Evolutionary conservation across 2,113 vertebrate species (phyloP), one percentile per base, ranked within the genome.

Genomic region (Callipepla californica): DNA sequence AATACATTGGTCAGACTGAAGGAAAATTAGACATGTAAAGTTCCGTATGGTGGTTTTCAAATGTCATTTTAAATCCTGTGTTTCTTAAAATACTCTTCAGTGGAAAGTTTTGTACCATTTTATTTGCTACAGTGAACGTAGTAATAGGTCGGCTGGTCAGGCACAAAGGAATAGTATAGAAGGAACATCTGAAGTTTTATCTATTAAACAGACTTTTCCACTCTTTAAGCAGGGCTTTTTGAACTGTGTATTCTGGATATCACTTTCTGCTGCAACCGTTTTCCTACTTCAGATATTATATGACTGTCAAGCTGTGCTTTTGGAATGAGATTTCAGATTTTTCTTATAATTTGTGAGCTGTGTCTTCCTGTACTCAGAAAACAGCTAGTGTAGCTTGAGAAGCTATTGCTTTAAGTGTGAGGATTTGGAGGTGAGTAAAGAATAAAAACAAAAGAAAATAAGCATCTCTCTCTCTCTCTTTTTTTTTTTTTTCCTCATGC

Each of bases 121-220:
- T 67, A 61, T 85, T 92, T 85, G 32, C 36, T 45, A 55, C 5
- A 25, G 40, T 45, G 34, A 58, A 68, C 12, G 12, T 78, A 81
- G 47, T 63, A 65, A 34, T 42, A 32, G 36, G 5, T 5, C 51
- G 26, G 16, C 38, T 62, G 50, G 19, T 78, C 59, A 85, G 89
- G 26, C 9, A 2, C 53, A 72, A 72, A 67, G 57, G 66, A 32
- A 40, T 61, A 53, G 19, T 78, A 47, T 38, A 62, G 79, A 92
- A 87, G 18, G 23, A 87, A 42, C 16, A 85, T 45, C 45, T 73
- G 21, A 87, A 89, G 32, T 73, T 89, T 89, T 92, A 85, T 76
- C 69, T 94, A 6, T 81, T 79, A 62, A 80, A 69, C 79, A 87
- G 36, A 82, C 26, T 93, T 92, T 90, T 93, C 57, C 58, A 58